Conservation (phyloP, 2,888 invertebrate genomes). For the Oligia fasciuncula region DNA sequence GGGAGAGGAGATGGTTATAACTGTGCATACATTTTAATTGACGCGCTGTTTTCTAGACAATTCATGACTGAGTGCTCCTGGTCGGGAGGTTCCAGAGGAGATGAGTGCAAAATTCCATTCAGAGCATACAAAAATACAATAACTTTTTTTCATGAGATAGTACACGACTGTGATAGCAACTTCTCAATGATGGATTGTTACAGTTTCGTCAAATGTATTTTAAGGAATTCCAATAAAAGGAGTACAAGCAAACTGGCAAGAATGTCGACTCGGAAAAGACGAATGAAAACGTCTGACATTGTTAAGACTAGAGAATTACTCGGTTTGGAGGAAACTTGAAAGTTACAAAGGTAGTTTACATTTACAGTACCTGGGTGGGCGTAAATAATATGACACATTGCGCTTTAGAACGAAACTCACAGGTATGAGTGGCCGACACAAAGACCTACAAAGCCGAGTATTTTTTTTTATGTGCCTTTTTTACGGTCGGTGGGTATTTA, state of each 20-base stretch:
- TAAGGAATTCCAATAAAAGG: slow-evolving; percentile 14
- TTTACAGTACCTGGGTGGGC: not conserved
- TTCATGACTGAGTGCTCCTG: slow-evolving; percentile 35
- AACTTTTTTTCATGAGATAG: slow-evolving; percentile 29
- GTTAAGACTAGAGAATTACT: slow-evolving; percentile 2
- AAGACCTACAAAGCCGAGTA: not conserved
- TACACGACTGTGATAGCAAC: slow-evolving; percentile 15
- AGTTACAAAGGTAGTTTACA: slow-evolving; percentile 2
- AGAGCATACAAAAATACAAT: slow-evolving; percentile 28
- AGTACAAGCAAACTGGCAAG: slow-evolving; percentile 17
- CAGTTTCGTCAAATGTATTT: slow-evolving; percentile 6
- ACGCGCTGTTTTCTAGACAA: slow-evolving; percentile 25
- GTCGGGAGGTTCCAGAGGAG: slow-evolving; percentile 34
- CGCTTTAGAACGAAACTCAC: too few relatives aligned
- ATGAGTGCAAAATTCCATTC: slow-evolving; percentile 14
- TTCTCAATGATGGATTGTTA: slow-evolving; percentile 22
- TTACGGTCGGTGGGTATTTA: not conserved
- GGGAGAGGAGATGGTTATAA: slow-evolving; percentile 12
- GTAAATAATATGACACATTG: not conserved
- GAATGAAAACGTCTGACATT: slow-evolving; percentile 1
- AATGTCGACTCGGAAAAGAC: slow-evolving; percentile 21
- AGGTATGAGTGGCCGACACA: too few relatives aligned
- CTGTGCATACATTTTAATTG: slow-evolving; percentile 29
- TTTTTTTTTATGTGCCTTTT: not conserved
- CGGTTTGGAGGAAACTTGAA: slow-evolving; percentile 15